Base-by-base conservation (phyloP, 2,113 vertebrate species). In the Ranitomeya variabilis region DNA sequence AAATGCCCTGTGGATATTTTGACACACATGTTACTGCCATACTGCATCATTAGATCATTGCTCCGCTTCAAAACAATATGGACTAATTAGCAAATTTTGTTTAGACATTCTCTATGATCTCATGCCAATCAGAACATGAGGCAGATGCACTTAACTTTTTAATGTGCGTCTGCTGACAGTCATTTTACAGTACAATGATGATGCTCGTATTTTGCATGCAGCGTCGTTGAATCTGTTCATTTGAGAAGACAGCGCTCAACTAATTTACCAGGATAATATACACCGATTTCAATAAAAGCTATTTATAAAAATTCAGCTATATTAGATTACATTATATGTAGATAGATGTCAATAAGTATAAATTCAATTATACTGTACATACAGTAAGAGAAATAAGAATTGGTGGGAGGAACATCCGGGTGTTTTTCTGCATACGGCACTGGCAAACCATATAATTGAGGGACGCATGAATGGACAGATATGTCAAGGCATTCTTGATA, bases 11-110 rank as follows among this genome's bases (percentile, higher is more conserved):
- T 26, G 82, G 82, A 54, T 84, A 69, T 84, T 54, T 69, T 67
- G 82, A 66, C 82, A 55, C 82, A 84, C 82, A 83, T 83, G 82
- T 84, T 84, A 6, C 64, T 84, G 82, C 82, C 82, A 84, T 84
- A 84, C 64, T 84, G 82, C 64, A 69, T 84, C 82, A 84, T 84
- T 84, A 84, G 82, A 84, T 84, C 64, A 71, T 2, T 26, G 64
- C 64, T 84, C 64, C 51, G 82, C 82, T 51, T 84, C 64, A 69
- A 6, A 69, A 84, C 82, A 84, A 84, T 84, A 84, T 84, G 82
- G 82, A 67, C 82, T 84, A 54, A 84, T 84, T 84, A 84, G 82
- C 82, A 23, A 54, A n/a, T 71, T 71, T 84, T 14, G 37, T 84
- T 84, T 55, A 55, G 19, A 71, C 60, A 71, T 84, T 84, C 82